phyloP scores from a whole-genome alignment of 1,140 invertebrate genomes.

The Euura saliciscinereae region DNA sequence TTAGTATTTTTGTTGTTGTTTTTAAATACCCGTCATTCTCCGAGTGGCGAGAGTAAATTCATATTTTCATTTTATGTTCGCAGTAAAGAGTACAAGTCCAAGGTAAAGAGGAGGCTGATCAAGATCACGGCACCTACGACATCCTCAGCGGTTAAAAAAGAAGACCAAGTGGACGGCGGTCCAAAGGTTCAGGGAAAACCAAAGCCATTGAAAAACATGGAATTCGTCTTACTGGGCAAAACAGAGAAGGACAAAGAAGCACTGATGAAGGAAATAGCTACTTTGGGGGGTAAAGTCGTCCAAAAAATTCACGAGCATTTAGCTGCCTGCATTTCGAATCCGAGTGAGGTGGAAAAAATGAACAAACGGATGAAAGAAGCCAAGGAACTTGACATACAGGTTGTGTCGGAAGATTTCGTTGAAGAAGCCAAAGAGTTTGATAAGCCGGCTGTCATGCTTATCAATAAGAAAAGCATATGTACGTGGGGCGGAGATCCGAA shows the following conservation, averaged over 20 bases:
- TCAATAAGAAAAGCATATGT: conserved; percentile 77
- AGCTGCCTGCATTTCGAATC: conserved; percentile 78
- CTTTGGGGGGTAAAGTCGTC: conserved; percentile 77
- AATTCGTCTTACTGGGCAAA: conserved; percentile 77
- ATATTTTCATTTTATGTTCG: not conserved
- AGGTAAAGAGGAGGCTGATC: conserved; percentile 68
- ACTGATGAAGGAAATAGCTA: conserved; percentile 72
- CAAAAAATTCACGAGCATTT: conserved; percentile 70
- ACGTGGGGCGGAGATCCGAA: conserved; percentile 80
- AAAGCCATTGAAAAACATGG: conserved; percentile 78
- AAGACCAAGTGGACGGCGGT: conserved; percentile 62
- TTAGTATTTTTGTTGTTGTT: conserved; percentile 8
- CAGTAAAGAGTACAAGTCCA: conserved; percentile 69
- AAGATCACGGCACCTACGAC: conserved; percentile 62
- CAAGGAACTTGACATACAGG: conserved; percentile 74
- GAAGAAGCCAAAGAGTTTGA: conserved; percentile 68
- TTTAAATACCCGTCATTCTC: conserved; percentile 7
- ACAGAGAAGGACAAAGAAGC: conserved; percentile 65
- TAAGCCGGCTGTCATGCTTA: conserved; percentile 64
- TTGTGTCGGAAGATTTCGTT: conserved; percentile 80
- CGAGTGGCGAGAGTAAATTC: not conserved
- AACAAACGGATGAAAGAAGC: conserved; percentile 71
- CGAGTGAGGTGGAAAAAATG: conserved; percentile 74
- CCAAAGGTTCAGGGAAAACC: conserved; percentile 65
- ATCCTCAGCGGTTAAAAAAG: conserved; percentile 59